Evolutionary conservation across 1,140 invertebrate species (phyloP).

Genomic region (Oncopodura yosiiana): DNA sequence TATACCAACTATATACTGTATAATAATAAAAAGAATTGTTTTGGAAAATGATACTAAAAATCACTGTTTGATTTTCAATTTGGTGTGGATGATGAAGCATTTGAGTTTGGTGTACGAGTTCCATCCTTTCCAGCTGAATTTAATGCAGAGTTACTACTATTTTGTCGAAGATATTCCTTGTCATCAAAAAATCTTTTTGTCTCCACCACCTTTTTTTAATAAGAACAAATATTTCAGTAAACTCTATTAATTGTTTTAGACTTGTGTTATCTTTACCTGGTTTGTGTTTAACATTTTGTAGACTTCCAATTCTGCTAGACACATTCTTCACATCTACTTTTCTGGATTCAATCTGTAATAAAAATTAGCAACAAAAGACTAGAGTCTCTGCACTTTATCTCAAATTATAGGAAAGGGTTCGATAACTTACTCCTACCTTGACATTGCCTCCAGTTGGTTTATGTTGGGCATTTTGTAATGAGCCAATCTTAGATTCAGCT

Average conservation of each 20-base stretch:
- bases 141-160: conserved; percentile 32
- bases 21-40: too few species aligned
- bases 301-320: conserved; percentile 61
- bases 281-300: conserved; percentile 87
- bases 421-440: conserved; percentile 55
- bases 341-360: conserved; percentile 33
- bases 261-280: too few species aligned
- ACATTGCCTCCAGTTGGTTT: conserved; percentile 84
- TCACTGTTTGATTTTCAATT: too few species aligned
- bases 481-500: conserved; percentile 84
- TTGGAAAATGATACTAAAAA: too few species aligned
- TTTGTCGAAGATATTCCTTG: conserved; percentile 81
- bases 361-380: conserved; percentile 8
- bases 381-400: conserved; percentile 20
- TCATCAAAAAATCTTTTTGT: conserved; percentile 88
- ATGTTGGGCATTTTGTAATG: conserved; percentile 83
- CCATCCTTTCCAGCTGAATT: neutral
- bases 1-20: too few species aligned
- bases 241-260: too few species aligned
- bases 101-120: neutral
- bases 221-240: too few species aligned
- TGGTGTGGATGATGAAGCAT: too few species aligned
- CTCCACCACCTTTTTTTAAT: too few species aligned
- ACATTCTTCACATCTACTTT: conserved; percentile 18
- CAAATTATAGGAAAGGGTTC: neutral